These are phyloP conservation scores for Ephestia elutella DNA, from an alignment of 1,140 invertebrate genomes.

Conservation along the genomic window DNA sequence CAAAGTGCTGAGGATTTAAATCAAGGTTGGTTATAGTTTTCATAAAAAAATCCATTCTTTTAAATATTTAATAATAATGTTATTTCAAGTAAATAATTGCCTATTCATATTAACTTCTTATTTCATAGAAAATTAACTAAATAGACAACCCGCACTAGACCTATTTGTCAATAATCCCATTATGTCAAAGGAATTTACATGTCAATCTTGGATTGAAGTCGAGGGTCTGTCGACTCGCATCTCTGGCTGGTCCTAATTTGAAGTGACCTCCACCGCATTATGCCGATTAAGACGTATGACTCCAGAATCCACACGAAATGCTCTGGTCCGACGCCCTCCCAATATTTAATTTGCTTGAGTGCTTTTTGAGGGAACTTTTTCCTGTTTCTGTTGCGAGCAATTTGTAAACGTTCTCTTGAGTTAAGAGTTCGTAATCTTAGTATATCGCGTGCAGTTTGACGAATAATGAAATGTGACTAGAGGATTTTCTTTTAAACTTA, in stretches of 20 bases:
- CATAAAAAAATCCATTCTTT: too few relatives aligned
- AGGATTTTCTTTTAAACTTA: constrained; percentile 16
- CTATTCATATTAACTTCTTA: too few relatives aligned
- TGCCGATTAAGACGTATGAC: constrained; percentile 73
- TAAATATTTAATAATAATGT: too few relatives aligned
- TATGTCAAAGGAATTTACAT: constrained; percentile 43
- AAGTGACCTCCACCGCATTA: constrained; percentile 58
- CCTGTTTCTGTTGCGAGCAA: constrained; percentile 50
- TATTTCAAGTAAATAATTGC: too few relatives aligned
- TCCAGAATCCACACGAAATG: constrained; percentile 44
- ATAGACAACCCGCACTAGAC: neutral
- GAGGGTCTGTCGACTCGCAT: constrained; percentile 56
- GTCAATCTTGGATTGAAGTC: constrained; percentile 39
- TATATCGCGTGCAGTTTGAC: constrained; percentile 41
- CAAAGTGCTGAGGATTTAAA: constrained; percentile 84
- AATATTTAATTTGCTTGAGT: constrained; percentile 73
- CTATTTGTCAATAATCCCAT: constrained; percentile 2
- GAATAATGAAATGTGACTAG: constrained; percentile 36
- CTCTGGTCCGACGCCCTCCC: constrained; percentile 45
- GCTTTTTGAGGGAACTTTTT: constrained; percentile 63
- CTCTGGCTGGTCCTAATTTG: constrained; percentile 43
- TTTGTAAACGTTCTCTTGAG: constrained; percentile 59
- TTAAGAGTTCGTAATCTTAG: constrained; percentile 41
- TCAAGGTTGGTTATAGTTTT: constrained; percentile 56
- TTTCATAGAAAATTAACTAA: too few relatives aligned